These are phyloP conservation scores for Nasonia longicornis DNA, from an alignment of 1,140 invertebrate genomes.

Conservation along the genomic window DNA sequence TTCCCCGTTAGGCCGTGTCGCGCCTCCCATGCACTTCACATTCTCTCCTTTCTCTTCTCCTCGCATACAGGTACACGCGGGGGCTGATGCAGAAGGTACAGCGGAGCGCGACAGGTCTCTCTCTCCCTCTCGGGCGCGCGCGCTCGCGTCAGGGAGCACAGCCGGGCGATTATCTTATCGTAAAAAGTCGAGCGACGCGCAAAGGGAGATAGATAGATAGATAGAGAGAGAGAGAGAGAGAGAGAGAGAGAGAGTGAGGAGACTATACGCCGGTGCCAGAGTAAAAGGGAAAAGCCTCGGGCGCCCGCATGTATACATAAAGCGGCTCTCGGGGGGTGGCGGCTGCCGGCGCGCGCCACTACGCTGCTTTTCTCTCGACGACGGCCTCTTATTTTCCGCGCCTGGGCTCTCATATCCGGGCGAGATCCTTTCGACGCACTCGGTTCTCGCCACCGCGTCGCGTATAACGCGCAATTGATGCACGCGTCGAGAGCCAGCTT, in stretches of 20 bases:
- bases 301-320: constrained; percentile 9
- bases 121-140: background rate
- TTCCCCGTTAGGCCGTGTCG: background rate
- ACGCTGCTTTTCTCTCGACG: constrained; percentile 1
- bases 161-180: constrained; percentile 40
- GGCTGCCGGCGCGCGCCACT: background rate
- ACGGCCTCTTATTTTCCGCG: constrained; percentile 22
- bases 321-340: background rate
- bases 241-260: background rate
- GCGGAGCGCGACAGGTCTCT: background rate
- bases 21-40: background rate
- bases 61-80: background rate
- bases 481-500: constrained; percentile 26
- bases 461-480: constrained; percentile 26
- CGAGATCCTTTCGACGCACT: background rate
- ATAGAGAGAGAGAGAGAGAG: too few relatives aligned
- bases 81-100: background rate
- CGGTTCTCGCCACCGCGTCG: background rate
- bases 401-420: constrained; percentile 14
- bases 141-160: constrained; percentile 15
- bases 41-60: background rate
- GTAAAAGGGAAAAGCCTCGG: constrained; percentile 5
- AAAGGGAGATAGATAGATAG: background rate
- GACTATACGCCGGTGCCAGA: background rate
- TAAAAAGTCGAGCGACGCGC: constrained; percentile 22